Percentiles rank a stretch among this genome's conserved stretches.
Conservation (phyloP, 2,113 vertebrate species). For the Mustela lutreola region DNA sequence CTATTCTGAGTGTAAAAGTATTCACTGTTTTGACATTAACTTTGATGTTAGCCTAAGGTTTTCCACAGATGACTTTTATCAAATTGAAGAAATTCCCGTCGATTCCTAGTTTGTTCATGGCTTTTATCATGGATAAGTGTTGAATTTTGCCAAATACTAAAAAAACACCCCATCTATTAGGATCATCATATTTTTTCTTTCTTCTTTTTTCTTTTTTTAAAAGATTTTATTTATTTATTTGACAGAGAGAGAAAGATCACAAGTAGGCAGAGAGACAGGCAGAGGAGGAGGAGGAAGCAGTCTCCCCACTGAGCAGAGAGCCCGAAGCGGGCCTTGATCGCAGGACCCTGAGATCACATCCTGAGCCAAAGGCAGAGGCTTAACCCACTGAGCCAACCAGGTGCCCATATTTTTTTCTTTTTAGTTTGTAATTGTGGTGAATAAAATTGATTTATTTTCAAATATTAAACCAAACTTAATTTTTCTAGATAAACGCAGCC, state of each 20-base stretch:
- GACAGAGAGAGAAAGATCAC: too few relatives aligned
- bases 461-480: constrained; percentile 5
- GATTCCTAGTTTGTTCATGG: background rate
- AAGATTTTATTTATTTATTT: too few relatives aligned
- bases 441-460: constrained; percentile 49
- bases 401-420: background rate
- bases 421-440: background rate
- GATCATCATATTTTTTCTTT: background rate
- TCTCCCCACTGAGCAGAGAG: too few relatives aligned
- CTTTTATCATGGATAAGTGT: background rate
- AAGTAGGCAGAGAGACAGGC: too few relatives aligned
- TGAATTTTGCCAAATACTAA: background rate
- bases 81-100: background rate
- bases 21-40: background rate
- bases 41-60: constrained; percentile 1
- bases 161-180: background rate
- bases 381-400: too few relatives aligned
- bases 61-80: background rate
- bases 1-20: background rate
- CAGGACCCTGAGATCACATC: too few relatives aligned
- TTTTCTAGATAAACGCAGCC: background rate
- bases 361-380: too few relatives aligned
- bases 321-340: too few relatives aligned
- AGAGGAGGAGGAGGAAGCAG: too few relatives aligned
- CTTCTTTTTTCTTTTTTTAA: too few relatives aligned